Conservation (phyloP, 1,140 invertebrate genomes). For the Nilaparvata lugens region DNA sequence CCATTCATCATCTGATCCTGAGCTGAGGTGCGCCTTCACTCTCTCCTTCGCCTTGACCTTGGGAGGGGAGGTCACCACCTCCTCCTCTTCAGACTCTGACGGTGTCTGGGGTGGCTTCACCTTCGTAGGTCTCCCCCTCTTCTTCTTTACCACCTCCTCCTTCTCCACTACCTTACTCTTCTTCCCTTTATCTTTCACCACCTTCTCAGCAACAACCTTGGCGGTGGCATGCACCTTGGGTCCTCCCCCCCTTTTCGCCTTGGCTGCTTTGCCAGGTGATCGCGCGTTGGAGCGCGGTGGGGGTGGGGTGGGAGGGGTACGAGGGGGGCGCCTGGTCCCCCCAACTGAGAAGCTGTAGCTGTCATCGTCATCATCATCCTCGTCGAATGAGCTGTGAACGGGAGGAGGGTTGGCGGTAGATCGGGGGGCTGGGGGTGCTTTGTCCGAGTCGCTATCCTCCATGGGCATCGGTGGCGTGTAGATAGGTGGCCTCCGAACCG, state of each 20-base stretch:
- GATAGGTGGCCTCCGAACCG: too few relatives aligned
- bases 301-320: background rate
- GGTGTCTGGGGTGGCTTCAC: conserved; percentile 18
- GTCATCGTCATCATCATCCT: too few relatives aligned
- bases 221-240: too few relatives aligned
- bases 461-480: background rate
- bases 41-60: conserved; percentile 13
- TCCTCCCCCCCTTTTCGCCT: background rate
- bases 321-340: too few relatives aligned
- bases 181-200: too few relatives aligned
- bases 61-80: conserved; percentile 13
- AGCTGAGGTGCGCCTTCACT: too few relatives aligned
- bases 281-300: background rate
- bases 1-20: too few relatives aligned
- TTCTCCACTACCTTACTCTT: background rate
- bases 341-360: too few relatives aligned
- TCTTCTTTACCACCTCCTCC: conserved; percentile 11
- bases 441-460: conserved; percentile 11
- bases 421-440: background rate
- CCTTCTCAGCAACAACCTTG: too few relatives aligned
- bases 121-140: conserved; percentile 16
- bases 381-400: too few relatives aligned
- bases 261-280: background rate
- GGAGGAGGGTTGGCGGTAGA: too few relatives aligned
- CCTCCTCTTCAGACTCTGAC: conserved; percentile 26